Conservation (phyloP, 2,113 vertebrate species). For the Aleadryas rufinucha region DNA sequence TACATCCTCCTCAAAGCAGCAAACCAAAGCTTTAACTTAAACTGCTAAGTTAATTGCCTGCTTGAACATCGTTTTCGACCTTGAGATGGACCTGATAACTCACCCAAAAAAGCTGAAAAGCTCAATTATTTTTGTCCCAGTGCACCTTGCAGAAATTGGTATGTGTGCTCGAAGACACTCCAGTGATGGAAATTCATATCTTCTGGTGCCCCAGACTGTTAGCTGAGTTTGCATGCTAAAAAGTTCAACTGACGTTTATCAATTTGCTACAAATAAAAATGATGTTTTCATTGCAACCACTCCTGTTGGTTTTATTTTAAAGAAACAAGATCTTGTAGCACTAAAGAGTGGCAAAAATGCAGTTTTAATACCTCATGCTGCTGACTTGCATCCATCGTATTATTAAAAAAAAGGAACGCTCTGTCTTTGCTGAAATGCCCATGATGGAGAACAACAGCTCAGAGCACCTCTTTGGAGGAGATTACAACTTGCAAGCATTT, state of each 20-base stretch:
- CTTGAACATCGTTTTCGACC: neutral
- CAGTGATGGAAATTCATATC: neutral
- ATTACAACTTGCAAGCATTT: neutral
- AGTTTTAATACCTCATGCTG: neutral
- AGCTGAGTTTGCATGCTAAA: neutral
- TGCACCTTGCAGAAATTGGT: neutral
- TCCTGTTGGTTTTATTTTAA: neutral
- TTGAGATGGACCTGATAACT: neutral
- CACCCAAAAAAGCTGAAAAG: neutral
- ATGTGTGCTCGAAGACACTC: neutral
- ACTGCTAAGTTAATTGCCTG: neutral
- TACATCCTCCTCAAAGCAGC: neutral
- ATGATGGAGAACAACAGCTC: neutral
- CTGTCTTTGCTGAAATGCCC: neutral
- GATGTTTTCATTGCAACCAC: neutral
- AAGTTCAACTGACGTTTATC: neutral
- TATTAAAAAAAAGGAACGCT: neutral
- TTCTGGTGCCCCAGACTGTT: neutral
- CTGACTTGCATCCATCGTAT: neutral
- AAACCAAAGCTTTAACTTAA: neutral
- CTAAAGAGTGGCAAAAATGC: neutral
- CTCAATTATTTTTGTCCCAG: neutral
- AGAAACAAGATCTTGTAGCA: neutral
- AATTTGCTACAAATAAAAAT: neutral
- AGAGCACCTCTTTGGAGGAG: neutral